Conservation (phyloP, 2,888 invertebrate genomes). For the Onchidella celtica region DNA sequence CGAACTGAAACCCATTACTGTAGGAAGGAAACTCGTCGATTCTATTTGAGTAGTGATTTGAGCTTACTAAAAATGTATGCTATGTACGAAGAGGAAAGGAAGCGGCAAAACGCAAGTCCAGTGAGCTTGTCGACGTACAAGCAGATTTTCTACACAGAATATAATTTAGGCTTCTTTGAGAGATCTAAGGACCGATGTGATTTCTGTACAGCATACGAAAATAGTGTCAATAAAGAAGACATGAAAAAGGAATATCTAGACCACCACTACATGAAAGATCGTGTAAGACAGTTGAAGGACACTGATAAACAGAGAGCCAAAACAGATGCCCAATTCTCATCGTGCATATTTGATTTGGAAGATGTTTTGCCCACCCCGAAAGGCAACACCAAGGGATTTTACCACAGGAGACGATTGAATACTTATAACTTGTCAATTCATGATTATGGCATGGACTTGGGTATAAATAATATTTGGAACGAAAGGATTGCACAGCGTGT, state of each 20-base stretch:
- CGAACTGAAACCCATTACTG: neutral
- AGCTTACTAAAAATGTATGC: neutral
- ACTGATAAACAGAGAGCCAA: neutral
- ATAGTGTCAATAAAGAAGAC: neutral
- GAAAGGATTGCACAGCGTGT: neutral
- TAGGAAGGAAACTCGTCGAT: neutral
- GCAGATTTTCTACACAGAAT: neutral
- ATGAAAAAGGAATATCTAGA: neutral
- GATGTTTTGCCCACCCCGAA: neutral
- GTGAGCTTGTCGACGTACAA: neutral
- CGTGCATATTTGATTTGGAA: neutral
- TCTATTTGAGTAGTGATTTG: neutral
- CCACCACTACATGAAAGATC: neutral
- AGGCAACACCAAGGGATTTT: neutral
- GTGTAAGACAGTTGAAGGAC: neutral
- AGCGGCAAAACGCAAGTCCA: neutral
- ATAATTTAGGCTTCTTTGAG: neutral
- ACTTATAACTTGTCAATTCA: neutral
- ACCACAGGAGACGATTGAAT: neutral
- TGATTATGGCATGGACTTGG: neutral
- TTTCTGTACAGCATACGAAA: neutral
- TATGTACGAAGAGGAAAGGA: neutral
- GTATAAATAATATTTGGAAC: neutral
- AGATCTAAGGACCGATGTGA: neutral
- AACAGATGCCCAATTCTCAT: neutral